Percentiles rank a stretch among this genome's conserved stretches.
phyloP scores from a whole-genome alignment of 2,797 vertebrate species.

The Smutsia temminckii region DNA sequence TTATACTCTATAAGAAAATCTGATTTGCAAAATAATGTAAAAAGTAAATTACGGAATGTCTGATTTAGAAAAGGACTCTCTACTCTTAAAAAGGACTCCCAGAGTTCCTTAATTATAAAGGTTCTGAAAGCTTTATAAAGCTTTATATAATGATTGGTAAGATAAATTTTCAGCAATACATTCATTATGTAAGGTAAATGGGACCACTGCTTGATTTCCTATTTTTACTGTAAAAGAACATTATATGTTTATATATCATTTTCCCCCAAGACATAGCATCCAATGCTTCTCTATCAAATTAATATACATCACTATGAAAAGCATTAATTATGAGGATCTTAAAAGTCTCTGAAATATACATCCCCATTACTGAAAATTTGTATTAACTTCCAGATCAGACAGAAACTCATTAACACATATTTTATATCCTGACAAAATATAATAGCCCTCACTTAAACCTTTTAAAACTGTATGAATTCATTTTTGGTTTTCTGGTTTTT shows the following conservation, averaged over 20 bases:
- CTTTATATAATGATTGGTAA: not conserved
- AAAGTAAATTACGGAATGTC: not conserved
- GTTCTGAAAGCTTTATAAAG: not conserved
- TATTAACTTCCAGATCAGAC: not conserved
- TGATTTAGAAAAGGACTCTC: not conserved
- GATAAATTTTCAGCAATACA: not conserved
- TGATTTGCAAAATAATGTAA: not conserved
- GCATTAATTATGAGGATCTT: not conserved
- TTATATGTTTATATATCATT: not conserved
- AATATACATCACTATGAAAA: not conserved
- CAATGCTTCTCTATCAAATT: not conserved
- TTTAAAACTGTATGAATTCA: not conserved
- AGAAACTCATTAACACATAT: not conserved
- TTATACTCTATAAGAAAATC: not conserved
- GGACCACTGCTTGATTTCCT: not conserved
- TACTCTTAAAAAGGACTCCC: not conserved
- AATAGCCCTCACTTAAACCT: not conserved
- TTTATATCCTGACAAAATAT: not conserved
- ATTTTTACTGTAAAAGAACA: not conserved
- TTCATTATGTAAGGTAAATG: not conserved
- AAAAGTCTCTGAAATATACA: not conserved
- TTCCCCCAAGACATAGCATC: not conserved
- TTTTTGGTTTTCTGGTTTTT: not conserved
- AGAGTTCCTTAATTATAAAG: slow-evolving; percentile 18
- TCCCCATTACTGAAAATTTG: not conserved